phyloP scores from a whole-genome alignment of 2,113 vertebrate species.

The Pica pica region DNA sequence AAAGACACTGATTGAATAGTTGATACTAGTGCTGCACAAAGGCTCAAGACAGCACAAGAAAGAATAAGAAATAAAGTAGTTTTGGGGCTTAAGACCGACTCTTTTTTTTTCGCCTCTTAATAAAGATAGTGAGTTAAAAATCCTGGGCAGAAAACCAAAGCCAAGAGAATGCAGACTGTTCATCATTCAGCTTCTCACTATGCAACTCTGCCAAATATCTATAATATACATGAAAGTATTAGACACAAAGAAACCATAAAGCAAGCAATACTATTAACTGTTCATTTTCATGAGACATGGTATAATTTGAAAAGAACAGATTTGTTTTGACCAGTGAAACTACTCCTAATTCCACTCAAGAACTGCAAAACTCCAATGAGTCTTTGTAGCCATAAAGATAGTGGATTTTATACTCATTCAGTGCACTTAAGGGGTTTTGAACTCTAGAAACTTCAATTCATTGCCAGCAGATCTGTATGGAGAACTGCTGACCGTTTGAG shows the following conservation, averaged over 20 bases:
- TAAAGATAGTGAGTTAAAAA: background rate
- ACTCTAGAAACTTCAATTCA: background rate
- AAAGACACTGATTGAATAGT: conserved; percentile 10
- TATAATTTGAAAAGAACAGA: background rate
- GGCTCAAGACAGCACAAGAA: background rate
- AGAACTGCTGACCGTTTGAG: background rate
- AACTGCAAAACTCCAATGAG: background rate
- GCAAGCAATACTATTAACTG: background rate
- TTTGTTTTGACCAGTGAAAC: background rate
- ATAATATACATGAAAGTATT: background rate
- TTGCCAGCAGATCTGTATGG: background rate
- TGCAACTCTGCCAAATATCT: background rate
- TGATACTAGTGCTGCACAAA: conserved; percentile 6
- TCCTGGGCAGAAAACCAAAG: background rate
- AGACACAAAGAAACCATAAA: background rate
- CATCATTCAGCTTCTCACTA: background rate
- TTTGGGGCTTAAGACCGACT: background rate
- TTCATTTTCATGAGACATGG: background rate
- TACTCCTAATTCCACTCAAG: background rate
- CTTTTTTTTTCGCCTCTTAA: background rate
- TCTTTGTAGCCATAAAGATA: background rate
- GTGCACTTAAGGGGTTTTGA: background rate
- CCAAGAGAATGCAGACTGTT: background rate
- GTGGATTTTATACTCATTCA: background rate
- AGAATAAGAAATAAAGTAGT: background rate